Base-by-base conservation (phyloP, 2,888 invertebrate species). In the Arctia plantaginis region DNA sequence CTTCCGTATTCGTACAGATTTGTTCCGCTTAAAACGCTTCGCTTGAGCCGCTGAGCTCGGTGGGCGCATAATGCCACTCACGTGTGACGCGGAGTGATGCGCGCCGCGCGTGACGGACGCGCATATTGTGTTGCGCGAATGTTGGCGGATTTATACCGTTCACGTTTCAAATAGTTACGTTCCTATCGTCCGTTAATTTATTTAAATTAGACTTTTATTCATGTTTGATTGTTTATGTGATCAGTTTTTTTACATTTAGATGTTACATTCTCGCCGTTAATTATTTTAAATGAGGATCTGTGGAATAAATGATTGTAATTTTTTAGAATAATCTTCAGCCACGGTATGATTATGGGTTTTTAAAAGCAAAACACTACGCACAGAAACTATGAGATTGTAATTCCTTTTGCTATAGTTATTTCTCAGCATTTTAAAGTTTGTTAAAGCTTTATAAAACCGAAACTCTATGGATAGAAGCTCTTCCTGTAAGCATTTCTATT, bases 61-160 rank as follows among this genome's bases (percentile, higher is more conserved):
- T 27, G 62, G 64, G 72, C 64, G 75, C 73, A 78, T 82, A 78
- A 81, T 77, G 79, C 83, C 76, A 72, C 75, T 82, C 85, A 83
- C 78, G 76, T 73, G 78, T 80, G 81, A 82, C 82, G 78, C 78
- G 74, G 82, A 85, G 80, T 81, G 83, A 83, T 84, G 82, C 73
- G 74, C 72, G 67, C 69, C 70, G 75, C 74, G 76, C 79, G 79
- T 80, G 76, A 79, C 78, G 71, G 51, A 72, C 78, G 71, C 65
- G 69, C 69, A 64, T 76, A 65, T 73, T 76, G 70, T 69, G 39
- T 71, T 55, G 55, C 47, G 72, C 33, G 72, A 66, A 39, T 66
- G 41, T 69, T 68, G 33, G 64, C 68, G 41, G 71, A 75, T 75
- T 73, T 69, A 73, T 72, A 73, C 47, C n/a, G 59, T 44, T 67